Evolutionary conservation across 2,113 vertebrate genomes (phyloP), one percentile per base, ranked within the genome.

Genomic region (Pseudorhombus dupliciocellatus): DNA sequence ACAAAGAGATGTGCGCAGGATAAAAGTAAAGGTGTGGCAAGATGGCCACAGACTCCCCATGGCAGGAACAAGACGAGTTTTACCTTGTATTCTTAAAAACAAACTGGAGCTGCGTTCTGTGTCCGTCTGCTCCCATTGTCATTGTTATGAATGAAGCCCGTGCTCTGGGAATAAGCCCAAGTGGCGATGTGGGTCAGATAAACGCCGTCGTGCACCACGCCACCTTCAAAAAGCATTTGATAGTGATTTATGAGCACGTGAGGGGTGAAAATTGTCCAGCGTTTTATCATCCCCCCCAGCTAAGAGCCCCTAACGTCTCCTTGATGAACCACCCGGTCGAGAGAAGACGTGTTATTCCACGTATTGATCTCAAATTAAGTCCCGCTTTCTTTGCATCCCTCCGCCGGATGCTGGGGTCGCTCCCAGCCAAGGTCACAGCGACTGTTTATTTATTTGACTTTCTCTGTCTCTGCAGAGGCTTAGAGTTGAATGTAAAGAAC

Each of bases 131-230:
- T 79, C 71, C 77, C 62, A 61, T 61, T 75, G 79, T 56, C 70
- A 84, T 73, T 79, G 21, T 83, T 86, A 83, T 69, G 57, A 80
- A 88, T 87, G 72, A 60, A 75, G 69, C 64, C 20, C 40, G n/a
- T n/a, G 67, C 70, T 54, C 25, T 59, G 85, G 78, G 85, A 87
- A 84, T 83, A 85, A 81, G 80, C 70, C 56, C 21, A 59, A 46
- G 75, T n/a, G n/a, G 81, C 28, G 67, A 88, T 87, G 52, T 90
- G 73, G 84, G 85, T 87, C 86, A 89, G 81, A 88, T 82, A 79
- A 85, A 77, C n/a, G 28, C 63, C 66, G n/a, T 55, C 6, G 20
- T 65, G 72, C 80, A 83, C 79, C 83, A 28, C 54, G 44, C 72
- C 80, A 78, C 83, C 73, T 83, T 85, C 70, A 79, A 22, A 22